Evolutionary conservation across 1,140 invertebrate species (phyloP), one percentile per base, ranked within the genome.

Genomic region (Subanguina moxae): DNA sequence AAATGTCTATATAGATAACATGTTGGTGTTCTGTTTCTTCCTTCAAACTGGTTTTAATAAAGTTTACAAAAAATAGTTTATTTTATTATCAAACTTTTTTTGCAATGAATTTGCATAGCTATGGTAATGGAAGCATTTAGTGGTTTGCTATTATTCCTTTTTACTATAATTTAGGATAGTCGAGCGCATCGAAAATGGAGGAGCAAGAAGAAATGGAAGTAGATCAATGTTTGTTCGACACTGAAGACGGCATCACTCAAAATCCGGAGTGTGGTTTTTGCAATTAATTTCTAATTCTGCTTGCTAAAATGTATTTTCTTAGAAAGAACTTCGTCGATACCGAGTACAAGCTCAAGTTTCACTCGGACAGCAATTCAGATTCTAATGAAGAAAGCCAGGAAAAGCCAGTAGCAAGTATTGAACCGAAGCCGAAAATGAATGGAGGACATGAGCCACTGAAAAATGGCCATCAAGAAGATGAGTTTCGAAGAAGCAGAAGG

Each of bases 291-390:
- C 17, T 21, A 52, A 52, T 25, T 52, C 17, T 21, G 58, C 19
- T 21, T 42, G 11, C 21, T 58, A 11, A 13, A 21, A n/a, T 38
- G 27, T 61, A 61, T 15, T 30, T 28, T 30, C 19, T 65, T 65
- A 64, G 62, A 63, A 64, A 64, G 27, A 64, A 64, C 17, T 64
- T 64, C 64, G 45, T 64, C 64, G 17, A 25, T 27, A 64, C 62
- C 1, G 45, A 64, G 3, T 19, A 64, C 32, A 23, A 38, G n/a
- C 61, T 64, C n/a, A 56, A 57, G n/a, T 64, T 64, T 25, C 28
- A 43, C 27, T 64, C 62, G 3, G 62, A 64, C 32, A 64, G 42
- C 38, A 32, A 30, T 30, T 32, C 27, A 28, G 62, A 64, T 8
- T 64, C 62, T 59, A 56, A 64, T 58, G 3, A 63, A 58, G 62